Base-by-base conservation (phyloP, 2,888 invertebrate species). In the Lacanobia wlatinum region DNA sequence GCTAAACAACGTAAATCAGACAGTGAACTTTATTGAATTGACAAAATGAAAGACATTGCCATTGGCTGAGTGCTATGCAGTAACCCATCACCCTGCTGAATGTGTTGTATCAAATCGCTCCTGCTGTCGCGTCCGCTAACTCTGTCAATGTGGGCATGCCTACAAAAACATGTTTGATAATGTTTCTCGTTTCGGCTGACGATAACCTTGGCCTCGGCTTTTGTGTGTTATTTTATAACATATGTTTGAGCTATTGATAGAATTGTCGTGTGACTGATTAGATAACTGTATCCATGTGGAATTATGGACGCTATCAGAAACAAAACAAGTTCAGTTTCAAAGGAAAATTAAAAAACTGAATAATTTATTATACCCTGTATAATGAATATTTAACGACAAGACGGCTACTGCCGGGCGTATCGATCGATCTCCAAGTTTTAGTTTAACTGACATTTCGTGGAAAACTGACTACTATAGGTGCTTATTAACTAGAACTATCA, bases 201-300 rank as follows among this genome's bases (percentile, higher is more conserved):
- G 10, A 10, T 21, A 28, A 80, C 78, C 78, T 78, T 78, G 78
- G 61, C 55, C 62, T 55, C 65, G 16, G 65, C 55, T 63, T 66
- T 65, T 65, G 23, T 52, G 38, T 55, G 43, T 21, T 40, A 28
- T 18, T 46, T 28, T 43, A 28, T 21, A 34, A 60, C 40, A 34
- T 56, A 40, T 68, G 16, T 77, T 34, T 68, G 59, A 18, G 4
- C 38, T 59, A 52, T 69, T 38, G 23, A 67, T 52, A 58, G 14
- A 46, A 46, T 38, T 28, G 0, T 48, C 28, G 1, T 59, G 16
- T 9, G n/a, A 58, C n/a, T 38, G 58, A 59, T 68, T 40, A 59
- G 38, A 59, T 73, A 46, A 38, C 38, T 10, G 9, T 65, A 23
- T 48, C 18, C 21, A 40, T 40, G 8, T 38, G 34, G n/a, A 18